Conservation (phyloP, 2,888 invertebrate genomes). For the Junonia oenone region DNA sequence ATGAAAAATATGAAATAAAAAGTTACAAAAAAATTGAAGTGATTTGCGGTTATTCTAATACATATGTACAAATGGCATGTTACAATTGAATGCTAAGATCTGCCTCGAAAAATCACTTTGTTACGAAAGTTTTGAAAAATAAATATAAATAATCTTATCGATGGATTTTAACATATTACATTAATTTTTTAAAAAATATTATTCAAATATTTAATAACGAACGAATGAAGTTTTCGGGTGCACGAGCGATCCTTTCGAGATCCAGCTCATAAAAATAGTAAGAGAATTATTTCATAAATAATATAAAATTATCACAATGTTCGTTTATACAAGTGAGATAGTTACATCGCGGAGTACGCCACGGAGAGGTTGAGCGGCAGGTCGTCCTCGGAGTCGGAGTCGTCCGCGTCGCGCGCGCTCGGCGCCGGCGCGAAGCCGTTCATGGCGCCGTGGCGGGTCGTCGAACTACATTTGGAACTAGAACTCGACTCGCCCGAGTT, state of each 20-base stretch:
- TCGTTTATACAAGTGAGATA: conserved; percentile 10
- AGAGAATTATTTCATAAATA: conserved; percentile 15
- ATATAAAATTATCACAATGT: conserved; percentile 27
- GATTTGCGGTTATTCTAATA: conserved; percentile 1
- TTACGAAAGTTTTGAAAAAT: not conserved
- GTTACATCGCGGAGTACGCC: conserved; percentile 10
- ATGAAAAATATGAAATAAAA: not conserved
- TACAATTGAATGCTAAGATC: not conserved
- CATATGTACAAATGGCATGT: conserved; percentile 6
- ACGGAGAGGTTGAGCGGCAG: conserved; percentile 59
- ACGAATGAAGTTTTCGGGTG: not conserved
- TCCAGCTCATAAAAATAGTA: conserved; percentile 8
- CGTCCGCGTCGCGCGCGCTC: not conserved
- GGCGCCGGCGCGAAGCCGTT: not conserved
- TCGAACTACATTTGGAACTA: not conserved
- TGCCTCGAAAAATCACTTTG: not conserved
- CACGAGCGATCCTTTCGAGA: conserved; percentile 8
- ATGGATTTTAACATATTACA: not conserved
- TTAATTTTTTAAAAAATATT: conserved; percentile 2
- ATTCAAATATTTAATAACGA: not conserved
- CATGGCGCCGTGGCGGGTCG: not conserved
- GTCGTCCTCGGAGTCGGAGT: conserved; percentile 59
- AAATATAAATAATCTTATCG: not conserved
- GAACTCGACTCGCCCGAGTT: conserved; percentile 15
- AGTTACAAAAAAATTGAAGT: not conserved